Percentiles rank a stretch among this genome's conserved stretches.
Conservation (phyloP, 2,888 invertebrate genomes). For the Strigamia crassipes region DNA sequence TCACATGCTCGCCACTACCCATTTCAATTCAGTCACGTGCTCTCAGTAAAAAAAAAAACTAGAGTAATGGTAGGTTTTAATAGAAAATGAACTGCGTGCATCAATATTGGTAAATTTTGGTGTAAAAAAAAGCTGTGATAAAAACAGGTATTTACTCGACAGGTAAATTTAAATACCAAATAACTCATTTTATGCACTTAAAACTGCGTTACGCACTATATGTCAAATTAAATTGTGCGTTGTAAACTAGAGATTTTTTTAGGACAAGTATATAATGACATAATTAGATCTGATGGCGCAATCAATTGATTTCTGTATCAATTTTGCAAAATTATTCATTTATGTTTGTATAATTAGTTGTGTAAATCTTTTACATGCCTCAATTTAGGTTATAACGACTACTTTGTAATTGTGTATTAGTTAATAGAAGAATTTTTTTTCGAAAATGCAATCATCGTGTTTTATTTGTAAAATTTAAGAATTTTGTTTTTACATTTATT, state of each 20-base stretch:
- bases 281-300: not conserved
- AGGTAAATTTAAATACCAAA: not conserved
- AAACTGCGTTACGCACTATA: not conserved
- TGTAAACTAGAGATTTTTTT: not conserved
- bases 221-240: not conserved
- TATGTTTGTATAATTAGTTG: no score
- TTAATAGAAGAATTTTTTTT: not conserved
- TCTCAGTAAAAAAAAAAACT: slow-evolving; percentile 27
- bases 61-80: not conserved
- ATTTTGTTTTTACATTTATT: not conserved
- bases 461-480: not conserved
- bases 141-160: not conserved
- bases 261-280: not conserved
- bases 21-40: slow-evolving; percentile 43
- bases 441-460: not conserved
- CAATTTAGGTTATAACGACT: not conserved
- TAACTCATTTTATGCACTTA: not conserved
- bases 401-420: not conserved
- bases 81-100: not conserved
- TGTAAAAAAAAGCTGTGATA: slow-evolving; percentile 4
- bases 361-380: no score
- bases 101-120: not conserved
- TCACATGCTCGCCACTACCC: slow-evolving; percentile 44
- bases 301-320: not conserved
- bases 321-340: not conserved